Percentiles rank a stretch among this genome's conserved stretches.
phyloP scores from a whole-genome alignment of 2,113 vertebrate genomes.

The Ophthalmolycus amberensis region DNA sequence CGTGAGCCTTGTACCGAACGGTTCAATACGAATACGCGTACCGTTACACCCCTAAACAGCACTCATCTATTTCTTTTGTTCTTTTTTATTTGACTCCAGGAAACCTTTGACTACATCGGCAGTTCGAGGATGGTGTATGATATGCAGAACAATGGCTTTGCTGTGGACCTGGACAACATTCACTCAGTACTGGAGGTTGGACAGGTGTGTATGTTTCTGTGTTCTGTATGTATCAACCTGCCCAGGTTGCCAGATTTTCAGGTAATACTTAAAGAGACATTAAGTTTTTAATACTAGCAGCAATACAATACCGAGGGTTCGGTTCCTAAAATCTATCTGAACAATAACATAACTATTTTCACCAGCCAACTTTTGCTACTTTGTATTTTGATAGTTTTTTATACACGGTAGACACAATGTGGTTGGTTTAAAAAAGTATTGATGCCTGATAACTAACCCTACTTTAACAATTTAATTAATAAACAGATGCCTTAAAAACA shows the following conservation, averaged over 20 bases:
- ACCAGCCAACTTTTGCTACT: no score
- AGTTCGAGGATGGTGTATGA: conserved; percentile 92
- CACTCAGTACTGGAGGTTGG: conserved; percentile 84
- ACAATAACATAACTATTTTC: not conserved
- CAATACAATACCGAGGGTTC: not conserved
- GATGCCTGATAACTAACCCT: not conserved
- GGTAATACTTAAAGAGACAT: not conserved
- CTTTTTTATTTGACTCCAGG: conserved; percentile 77
- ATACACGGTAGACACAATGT: not conserved
- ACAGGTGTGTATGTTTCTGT: conserved; percentile 71
- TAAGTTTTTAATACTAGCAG: not conserved
- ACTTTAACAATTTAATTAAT: not conserved
- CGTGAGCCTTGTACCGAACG: no score
- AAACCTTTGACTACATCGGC: conserved; percentile 97
- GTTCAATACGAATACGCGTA: no score
- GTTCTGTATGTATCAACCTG: not conserved
- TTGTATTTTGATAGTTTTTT: not conserved
- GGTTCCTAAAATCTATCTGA: not conserved
- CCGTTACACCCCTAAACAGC: no score
- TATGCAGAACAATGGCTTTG: conserved; percentile 78
- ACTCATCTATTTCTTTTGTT: not conserved
- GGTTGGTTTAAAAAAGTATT: not conserved
- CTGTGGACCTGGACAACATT: conserved; percentile 81
- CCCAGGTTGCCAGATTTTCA: not conserved
- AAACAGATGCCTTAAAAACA: not conserved